Conservation (phyloP, 2,113 vertebrate genomes). For the Ailurus styani region DNA sequence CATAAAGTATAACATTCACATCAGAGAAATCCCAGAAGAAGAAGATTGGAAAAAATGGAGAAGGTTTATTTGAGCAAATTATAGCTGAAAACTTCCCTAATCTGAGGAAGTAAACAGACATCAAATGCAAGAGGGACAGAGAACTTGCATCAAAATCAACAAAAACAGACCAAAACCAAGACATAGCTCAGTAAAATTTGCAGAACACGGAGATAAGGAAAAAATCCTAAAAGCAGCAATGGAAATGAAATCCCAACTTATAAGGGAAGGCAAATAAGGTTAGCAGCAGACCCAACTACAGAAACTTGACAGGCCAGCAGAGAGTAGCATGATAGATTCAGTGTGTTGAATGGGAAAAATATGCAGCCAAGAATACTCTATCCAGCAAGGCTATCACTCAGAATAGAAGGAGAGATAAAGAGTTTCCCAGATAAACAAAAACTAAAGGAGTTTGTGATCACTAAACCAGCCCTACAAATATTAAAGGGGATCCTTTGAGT, state of each 20-base stretch:
- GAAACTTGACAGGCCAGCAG: neutral
- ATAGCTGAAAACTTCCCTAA: neutral
- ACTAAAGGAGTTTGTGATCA: neutral
- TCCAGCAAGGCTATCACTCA: neutral
- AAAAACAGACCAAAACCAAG: neutral
- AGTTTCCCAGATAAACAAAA: neutral
- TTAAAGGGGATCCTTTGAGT: neutral
- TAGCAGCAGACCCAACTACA: neutral
- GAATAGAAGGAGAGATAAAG: neutral
- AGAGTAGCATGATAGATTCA: neutral
- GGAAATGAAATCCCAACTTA: neutral
- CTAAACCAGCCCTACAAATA: neutral
- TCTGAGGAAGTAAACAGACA: neutral
- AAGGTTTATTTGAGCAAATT: neutral
- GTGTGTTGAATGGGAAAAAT: neutral
- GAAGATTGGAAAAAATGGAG: neutral
- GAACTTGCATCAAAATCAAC: neutral
- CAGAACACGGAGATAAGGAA: neutral
- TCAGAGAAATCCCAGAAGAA: neutral
- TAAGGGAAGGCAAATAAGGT: neutral
- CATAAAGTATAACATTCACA: neutral
- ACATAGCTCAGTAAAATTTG: neutral
- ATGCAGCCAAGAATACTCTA: neutral
- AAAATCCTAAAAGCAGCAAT: neutral
- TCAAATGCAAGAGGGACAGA: neutral